phyloP scores from a whole-genome alignment of 2,113 vertebrate species.

The Oreochromis aureus region DNA sequence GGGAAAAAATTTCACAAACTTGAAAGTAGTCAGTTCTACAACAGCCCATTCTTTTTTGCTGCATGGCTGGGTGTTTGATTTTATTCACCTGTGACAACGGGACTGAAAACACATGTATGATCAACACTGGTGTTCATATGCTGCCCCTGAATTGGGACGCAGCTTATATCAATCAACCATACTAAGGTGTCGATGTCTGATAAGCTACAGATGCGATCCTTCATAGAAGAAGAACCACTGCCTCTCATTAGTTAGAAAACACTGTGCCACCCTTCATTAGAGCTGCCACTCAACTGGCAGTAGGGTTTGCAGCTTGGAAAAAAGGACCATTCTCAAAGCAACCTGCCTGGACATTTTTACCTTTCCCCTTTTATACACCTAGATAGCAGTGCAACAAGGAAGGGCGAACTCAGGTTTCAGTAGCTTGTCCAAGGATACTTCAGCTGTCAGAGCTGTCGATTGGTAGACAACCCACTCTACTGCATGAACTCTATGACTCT shows the following conservation, averaged over 20 bases:
- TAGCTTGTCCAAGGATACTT: neutral
- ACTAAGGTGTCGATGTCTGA: neutral
- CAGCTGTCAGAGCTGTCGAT: neutral
- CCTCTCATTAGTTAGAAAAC: neutral
- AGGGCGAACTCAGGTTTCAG: neutral
- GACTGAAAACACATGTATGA: neutral
- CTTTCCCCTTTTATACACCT: neutral
- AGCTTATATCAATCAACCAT: neutral
- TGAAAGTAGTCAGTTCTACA: neutral
- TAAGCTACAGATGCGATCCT: neutral
- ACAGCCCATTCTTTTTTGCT: neutral
- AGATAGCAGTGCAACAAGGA: neutral
- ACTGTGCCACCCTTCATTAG: neutral
- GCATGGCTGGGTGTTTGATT: neutral
- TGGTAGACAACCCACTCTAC: neutral
- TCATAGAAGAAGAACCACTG: neutral
- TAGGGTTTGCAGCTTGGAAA: neutral
- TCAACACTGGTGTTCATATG: neutral
- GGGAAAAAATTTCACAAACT: neutral
- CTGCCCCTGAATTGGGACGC: neutral
- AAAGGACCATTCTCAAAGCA: neutral
- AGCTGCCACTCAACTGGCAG: neutral
- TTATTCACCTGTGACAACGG: neutral
- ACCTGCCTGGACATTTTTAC: neutral
- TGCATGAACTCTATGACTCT: neutral